Evolutionary conservation across 2,797 vertebrate genomes (phyloP).

Genomic region (Poecilia picta): DNA sequence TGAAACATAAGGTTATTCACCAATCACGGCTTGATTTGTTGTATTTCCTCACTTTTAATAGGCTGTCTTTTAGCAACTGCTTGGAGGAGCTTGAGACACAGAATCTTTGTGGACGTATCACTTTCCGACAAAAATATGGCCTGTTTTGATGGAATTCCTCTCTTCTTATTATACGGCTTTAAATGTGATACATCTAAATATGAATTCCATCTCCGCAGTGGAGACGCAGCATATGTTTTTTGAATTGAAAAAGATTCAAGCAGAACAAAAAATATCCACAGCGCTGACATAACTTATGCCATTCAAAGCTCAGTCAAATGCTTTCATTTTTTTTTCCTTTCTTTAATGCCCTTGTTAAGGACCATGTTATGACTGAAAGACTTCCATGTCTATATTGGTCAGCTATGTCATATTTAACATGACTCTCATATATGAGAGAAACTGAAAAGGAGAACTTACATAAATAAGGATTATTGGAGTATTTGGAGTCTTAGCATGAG

Average conservation of each 20-base stretch:
- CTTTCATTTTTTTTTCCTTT: conserved; percentile 46
- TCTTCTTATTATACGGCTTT: conserved; percentile 65
- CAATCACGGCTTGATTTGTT: conserved; percentile 18
- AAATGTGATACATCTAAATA: conserved; percentile 78
- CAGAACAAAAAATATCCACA: conserved; percentile 70
- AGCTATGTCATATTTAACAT: background rate
- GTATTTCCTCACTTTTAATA: conserved; percentile 24
- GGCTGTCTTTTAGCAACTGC: conserved; percentile 17
- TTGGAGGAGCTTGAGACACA: conserved; percentile 15
- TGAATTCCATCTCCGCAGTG: conserved; percentile 73
- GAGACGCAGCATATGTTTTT: conserved; percentile 80
- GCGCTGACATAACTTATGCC: conserved; percentile 75
- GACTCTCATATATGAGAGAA: conserved; percentile 4
- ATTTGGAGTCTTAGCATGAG: background rate
- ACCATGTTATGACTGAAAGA: conserved; percentile 11
- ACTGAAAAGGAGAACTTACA: conserved; percentile 1
- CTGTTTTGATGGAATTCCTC: conserved; percentile 51
- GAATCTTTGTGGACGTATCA: conserved; percentile 35
- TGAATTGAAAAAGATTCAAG: conserved; percentile 65
- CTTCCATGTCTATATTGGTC: background rate
- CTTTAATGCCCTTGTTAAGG: conserved; percentile 15
- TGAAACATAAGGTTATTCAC: conserved; percentile 18
- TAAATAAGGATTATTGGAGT: background rate
- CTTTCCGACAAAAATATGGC: conserved; percentile 36
- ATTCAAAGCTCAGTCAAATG: conserved; percentile 49